phyloP scores from a whole-genome alignment of 2,797 vertebrate species.

The Lerista edwardsae region DNA sequence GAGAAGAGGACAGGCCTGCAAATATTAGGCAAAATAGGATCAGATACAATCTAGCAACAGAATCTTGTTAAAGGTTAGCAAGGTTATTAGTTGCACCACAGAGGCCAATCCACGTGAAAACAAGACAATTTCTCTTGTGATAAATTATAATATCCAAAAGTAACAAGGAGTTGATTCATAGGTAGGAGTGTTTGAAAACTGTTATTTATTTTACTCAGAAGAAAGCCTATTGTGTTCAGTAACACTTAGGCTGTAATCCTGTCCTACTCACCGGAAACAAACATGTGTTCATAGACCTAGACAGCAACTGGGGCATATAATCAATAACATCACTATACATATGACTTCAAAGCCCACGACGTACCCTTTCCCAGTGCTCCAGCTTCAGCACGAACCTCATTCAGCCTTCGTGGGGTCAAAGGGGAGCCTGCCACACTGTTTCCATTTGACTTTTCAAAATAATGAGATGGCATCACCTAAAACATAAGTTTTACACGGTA shows the following conservation, averaged over 20 bases:
- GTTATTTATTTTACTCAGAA: too few species aligned
- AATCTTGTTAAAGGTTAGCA: background rate
- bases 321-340: background rate
- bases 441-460: constrained; percentile 82
- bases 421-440: constrained; percentile 71
- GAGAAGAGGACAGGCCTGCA: constrained; percentile 80
- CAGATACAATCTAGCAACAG: background rate
- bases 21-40: background rate
- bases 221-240: too few species aligned
- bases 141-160: background rate
- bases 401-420: constrained; percentile 80
- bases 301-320: background rate
- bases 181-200: too few species aligned
- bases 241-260: too few species aligned
- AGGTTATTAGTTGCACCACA: too few species aligned
- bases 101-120: background rate
- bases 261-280: too few species aligned
- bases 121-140: background rate
- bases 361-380: constrained; percentile 77
- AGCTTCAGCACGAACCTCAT: constrained; percentile 75
- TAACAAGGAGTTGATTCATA: background rate
- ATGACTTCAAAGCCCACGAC: background rate
- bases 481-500: constrained; percentile 21
- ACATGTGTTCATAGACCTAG: too few species aligned
- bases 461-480: constrained; percentile 92